These are phyloP conservation scores for Phoenicopterus ruber DNA, from an alignment of 2,113 vertebrate species.

Conservation along the genomic window DNA sequence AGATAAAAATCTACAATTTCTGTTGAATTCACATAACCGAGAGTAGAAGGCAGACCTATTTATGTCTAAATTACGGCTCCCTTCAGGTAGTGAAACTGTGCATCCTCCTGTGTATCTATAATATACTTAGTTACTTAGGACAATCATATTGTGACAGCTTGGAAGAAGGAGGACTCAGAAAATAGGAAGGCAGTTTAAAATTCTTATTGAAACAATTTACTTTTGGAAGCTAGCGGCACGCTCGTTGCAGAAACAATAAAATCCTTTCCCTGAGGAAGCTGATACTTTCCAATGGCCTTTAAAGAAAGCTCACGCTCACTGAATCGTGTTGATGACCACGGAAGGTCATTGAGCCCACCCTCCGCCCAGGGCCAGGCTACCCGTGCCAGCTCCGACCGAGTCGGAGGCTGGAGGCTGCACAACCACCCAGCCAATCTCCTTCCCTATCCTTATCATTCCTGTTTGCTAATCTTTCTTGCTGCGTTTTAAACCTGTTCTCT, in stretches of 20 bases:
- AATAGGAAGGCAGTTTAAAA: not conserved
- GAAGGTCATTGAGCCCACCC: not conserved
- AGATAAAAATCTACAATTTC: not conserved
- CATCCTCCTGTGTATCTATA: not conserved
- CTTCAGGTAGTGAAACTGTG: not conserved
- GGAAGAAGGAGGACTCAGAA: conserved; percentile 19
- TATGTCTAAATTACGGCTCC: not conserved
- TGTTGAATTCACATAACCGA: not conserved
- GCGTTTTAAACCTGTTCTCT: not conserved
- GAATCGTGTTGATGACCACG: not conserved
- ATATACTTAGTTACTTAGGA: not conserved
- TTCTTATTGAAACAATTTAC: not conserved
- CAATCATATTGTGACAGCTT: not conserved
- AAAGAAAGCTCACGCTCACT: not conserved
- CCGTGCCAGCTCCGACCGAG: fast-evolving
- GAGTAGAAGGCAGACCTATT: not conserved
- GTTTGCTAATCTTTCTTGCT: not conserved
- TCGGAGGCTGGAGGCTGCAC: not conserved
- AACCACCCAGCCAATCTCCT: not conserved
- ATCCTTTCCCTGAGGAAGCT: not conserved
- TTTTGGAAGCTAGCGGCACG: not conserved
- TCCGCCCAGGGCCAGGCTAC: not conserved
- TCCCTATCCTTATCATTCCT: not conserved
- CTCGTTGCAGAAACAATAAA: not conserved
- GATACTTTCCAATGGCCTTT: not conserved